Conservation (phyloP, 2,888 invertebrate species). For the Cheilosia impressa region DNA sequence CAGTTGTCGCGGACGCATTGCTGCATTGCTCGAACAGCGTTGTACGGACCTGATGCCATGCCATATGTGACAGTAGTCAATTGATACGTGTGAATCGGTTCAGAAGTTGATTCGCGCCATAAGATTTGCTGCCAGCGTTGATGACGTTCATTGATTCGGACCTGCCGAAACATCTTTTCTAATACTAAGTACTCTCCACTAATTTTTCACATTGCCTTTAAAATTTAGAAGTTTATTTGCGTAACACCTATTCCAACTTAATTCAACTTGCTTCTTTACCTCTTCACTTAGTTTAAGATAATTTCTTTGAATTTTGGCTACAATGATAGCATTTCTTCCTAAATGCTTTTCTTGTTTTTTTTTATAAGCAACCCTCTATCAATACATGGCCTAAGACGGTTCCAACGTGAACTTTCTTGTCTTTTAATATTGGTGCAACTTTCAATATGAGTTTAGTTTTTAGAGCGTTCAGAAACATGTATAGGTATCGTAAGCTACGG, state of each 20-base stretch:
- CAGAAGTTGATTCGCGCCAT: too few species aligned
- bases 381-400: conserved; percentile 21
- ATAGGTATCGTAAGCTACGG: conserved; percentile 17
- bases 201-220: background rate
- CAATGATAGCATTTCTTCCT: background rate
- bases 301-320: background rate
- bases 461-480: background rate
- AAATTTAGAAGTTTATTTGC: conserved; percentile 1
- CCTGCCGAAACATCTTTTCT: too few species aligned
- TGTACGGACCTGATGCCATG: too few species aligned
- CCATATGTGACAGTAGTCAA: too few species aligned
- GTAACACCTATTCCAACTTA: conserved; percentile 7
- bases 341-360: background rate
- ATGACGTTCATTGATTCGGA: too few species aligned
- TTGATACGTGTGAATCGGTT: too few species aligned
- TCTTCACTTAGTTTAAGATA: background rate
- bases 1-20: too few species aligned
- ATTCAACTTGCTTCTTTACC: background rate
- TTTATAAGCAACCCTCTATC: background rate
- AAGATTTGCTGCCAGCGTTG: too few species aligned
- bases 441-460: conserved; percentile 12
- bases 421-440: background rate
- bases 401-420: background rate
- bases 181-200: too few species aligned
- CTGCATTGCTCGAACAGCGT: too few species aligned